A percentile compares a stretch with the other conserved stretches of the same genome.
These are phyloP conservation scores for Drosophila pallidifrons DNA, from an alignment of 1,140 invertebrate species.

Conservation along the genomic window DNA sequence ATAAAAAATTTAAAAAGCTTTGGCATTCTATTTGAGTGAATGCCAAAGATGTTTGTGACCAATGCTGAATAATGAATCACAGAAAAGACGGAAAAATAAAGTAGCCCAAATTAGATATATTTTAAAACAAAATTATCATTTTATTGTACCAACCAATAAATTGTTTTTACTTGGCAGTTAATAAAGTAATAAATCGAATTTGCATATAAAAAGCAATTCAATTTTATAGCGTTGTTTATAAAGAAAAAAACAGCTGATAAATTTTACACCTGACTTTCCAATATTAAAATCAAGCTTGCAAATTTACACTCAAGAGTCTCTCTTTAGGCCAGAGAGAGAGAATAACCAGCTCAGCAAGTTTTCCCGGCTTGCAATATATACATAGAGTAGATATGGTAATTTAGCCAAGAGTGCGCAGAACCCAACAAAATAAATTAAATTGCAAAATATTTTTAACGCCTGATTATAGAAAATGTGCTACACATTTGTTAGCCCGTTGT, in stretches of 20 bases:
- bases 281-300: slow-evolving; percentile 17
- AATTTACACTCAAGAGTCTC: slow-evolving; percentile 22
- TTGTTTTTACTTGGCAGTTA: too few relatives aligned
- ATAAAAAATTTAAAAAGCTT: neutral
- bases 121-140: too few relatives aligned
- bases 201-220: too few relatives aligned
- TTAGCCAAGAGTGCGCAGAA: slow-evolving; percentile 19
- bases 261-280: slow-evolving; percentile 34
- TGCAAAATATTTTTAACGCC: slow-evolving; percentile 81
- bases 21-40: slow-evolving; percentile 15
- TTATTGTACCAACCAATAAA: too few relatives aligned
- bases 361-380: neutral
- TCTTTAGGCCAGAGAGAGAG: neutral
- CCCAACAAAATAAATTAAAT: slow-evolving; percentile 68
- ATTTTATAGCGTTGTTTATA: neutral
- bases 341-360: slow-evolving; percentile 46
- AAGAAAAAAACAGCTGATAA: slow-evolving; percentile 18
- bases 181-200: too few relatives aligned
- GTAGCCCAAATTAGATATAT: neutral
- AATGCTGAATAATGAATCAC: slow-evolving; percentile 23
- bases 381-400: slow-evolving; percentile 19
- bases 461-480: slow-evolving; percentile 79
- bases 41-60: slow-evolving; percentile 1
- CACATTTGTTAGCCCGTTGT: slow-evolving; percentile 61
- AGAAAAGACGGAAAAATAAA: neutral